Evolutionary conservation across 2,113 vertebrate species (phyloP), one percentile per base, ranked within the genome.

Genomic region (Macrotus californicus): DNA sequence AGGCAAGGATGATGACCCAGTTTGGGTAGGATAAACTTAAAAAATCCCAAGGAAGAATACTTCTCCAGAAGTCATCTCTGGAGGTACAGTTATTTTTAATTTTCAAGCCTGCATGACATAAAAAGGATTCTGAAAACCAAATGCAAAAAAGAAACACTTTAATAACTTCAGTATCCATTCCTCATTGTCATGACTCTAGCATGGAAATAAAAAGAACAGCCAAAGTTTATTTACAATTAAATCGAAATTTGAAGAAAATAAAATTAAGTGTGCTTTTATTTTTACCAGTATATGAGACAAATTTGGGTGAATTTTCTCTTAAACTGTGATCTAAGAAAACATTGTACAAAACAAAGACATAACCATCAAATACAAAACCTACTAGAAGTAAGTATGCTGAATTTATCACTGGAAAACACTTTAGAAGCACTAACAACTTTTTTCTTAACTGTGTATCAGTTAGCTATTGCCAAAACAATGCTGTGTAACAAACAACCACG

Each of bases 41-140:
- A 95, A 88, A 94, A 96, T 97, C 96, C 97, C 97, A 94, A 94
- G 96, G 96, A 98, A 97, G 93, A 96, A 93, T 76, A 95, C 14
- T 94, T 82, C 86, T 93, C 96, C 97, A 96, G 96, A 92, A 85
- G 91, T 97, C 24, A 59, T 81, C 97, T 98, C 98, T 89, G 89
- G 94, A 97, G 96, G 93, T 52, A 61, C 93, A 96, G 97, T 97
- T 98, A 98, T 97, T 98, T 98, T 97, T 98, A 98, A 97, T 97
- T 96, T 97, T 97, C 88, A 92, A 95, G 97, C 97, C 96, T 96
- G 72, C 3, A n/a, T 3, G 85, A 97, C 97, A 97, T 91, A 96
- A 96, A 96, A 82, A 87, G 96, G 97, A 98, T 98, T 95, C 92
- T 97, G 97, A 98, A 97, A 98, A 96, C 85, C 91, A 86, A 76